Base-by-base conservation (phyloP, 2,888 invertebrate species). In the Monopis laevigella region DNA sequence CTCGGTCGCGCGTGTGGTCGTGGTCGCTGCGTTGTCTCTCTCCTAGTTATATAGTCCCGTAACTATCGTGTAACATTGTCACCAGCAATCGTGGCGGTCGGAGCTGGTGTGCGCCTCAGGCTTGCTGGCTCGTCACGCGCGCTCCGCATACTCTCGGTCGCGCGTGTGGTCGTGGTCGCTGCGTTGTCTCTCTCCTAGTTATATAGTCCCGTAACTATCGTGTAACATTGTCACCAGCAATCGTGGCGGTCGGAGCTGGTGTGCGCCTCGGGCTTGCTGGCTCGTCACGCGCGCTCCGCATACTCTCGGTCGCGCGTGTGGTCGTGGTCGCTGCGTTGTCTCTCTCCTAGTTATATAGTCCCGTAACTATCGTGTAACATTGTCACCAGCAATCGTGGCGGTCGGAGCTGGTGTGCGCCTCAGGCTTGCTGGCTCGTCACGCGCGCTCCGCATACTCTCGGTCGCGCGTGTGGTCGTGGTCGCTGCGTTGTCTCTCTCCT, bases 301-400 rank as follows among this genome's bases (percentile, higher is more conserved):
- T 82, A 75, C 59, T 48, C 59, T 0, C 61, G 75, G 1, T 64
- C 67, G 0, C 55, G 52, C 4, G 73, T 82, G 45, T 45, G 77
- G 1, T 74, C 59, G 27, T 82, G 82, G 82, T 80, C 78, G 1
- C 66, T 65, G 24, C n/a, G n/a, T n/a, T n/a, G n/a, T n/a, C n/a
- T n/a, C n/a, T n/a, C n/a, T n/a, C n/a, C n/a, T n/a, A n/a, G n/a
- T n/a, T n/a, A n/a, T n/a, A n/a, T n/a, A n/a, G n/a, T n/a, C n/a
- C n/a, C n/a, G n/a, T n/a, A n/a, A n/a, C n/a, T n/a, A n/a, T n/a
- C n/a, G n/a, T n/a, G n/a, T n/a, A n/a, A n/a, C n/a, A n/a, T n/a
- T n/a, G n/a, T n/a, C n/a, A n/a, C n/a, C 60, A 75, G 71, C 49
- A 39, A 7, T 45, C 59, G 1, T 46, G 62, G 14, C 51, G 53